Evolutionary conservation across 2,888 invertebrate species (phyloP).

Genomic region (Hoplodrina ambigua): DNA sequence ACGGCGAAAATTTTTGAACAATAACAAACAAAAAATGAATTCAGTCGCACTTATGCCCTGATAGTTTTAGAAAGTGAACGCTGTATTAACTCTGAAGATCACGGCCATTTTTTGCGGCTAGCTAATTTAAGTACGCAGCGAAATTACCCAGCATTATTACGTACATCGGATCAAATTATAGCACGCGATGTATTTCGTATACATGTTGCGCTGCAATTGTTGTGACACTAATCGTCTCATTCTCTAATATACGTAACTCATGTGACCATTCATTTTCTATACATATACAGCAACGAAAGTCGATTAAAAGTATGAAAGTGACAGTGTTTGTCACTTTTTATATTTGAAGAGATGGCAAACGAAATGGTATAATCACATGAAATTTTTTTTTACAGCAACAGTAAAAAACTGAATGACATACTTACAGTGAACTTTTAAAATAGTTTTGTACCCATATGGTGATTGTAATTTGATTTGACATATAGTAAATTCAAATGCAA

Average conservation of each 20-base stretch:
- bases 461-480: too few species aligned
- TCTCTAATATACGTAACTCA: slow-evolving; percentile 70
- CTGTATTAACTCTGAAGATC: slow-evolving; percentile 64
- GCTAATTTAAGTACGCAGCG: slow-evolving; percentile 67
- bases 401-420: too few species aligned
- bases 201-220: slow-evolving; percentile 73
- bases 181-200: slow-evolving; percentile 69
- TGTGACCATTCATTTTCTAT: slow-evolving; percentile 76
- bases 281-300: slow-evolving; percentile 19
- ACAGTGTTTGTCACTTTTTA: too few species aligned
- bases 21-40: slow-evolving; percentile 61
- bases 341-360: too few species aligned
- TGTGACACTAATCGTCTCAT: slow-evolving; percentile 80
- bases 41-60: slow-evolving; percentile 57
- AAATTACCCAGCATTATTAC: slow-evolving; percentile 65
- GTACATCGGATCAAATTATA: slow-evolving; percentile 71
- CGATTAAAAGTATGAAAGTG: not conserved
- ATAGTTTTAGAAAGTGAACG: slow-evolving; percentile 77
- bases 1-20: slow-evolving; percentile 30
- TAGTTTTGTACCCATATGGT: too few species aligned
- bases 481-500: too few species aligned
- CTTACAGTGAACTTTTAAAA: too few species aligned
- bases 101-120: slow-evolving; percentile 72
- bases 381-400: too few species aligned
- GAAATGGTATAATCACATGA: too few species aligned